Evolutionary conservation across 1,140 invertebrate species (phyloP).

Genomic region (Araneus ventricosus): DNA sequence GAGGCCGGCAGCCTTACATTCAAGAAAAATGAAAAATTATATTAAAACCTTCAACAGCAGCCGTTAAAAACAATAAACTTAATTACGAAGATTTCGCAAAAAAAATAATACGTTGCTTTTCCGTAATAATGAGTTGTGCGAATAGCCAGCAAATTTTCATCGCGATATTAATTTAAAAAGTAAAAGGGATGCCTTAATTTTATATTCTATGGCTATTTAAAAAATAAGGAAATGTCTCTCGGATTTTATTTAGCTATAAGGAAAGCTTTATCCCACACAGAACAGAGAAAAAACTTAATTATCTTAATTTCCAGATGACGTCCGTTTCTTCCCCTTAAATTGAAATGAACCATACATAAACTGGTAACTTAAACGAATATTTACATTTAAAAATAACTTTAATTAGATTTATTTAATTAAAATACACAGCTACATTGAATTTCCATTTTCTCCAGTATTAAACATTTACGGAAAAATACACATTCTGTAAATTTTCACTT

Average conservation of each 20-base stretch:
- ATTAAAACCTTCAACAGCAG: background rate
- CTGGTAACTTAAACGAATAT: background rate
- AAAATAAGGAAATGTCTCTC: background rate
- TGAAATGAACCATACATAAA: slow-evolving; percentile 18
- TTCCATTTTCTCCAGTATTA: background rate
- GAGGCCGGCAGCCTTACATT: background rate
- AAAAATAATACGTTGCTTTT: background rate
- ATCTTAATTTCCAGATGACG: background rate
- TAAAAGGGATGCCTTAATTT: background rate
- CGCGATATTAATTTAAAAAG: slow-evolving; percentile 10
- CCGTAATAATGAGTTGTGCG: background rate
- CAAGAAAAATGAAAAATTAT: background rate
- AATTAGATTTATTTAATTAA: slow-evolving; percentile 39
- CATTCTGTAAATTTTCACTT: background rate
- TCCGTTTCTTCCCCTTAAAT: background rate
- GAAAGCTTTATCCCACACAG: background rate
- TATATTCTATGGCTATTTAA: background rate
- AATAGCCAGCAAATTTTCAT: background rate
- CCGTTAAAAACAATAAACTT: slow-evolving; percentile 9
- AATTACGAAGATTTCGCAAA: background rate
- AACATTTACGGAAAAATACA: background rate
- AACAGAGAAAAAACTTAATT: background rate
- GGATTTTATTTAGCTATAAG: background rate
- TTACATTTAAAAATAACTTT: slow-evolving; percentile 11
- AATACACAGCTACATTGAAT: background rate